phyloP scores from a whole-genome alignment of 2,888 invertebrate genomes.

The Acrobasis repandana region DNA sequence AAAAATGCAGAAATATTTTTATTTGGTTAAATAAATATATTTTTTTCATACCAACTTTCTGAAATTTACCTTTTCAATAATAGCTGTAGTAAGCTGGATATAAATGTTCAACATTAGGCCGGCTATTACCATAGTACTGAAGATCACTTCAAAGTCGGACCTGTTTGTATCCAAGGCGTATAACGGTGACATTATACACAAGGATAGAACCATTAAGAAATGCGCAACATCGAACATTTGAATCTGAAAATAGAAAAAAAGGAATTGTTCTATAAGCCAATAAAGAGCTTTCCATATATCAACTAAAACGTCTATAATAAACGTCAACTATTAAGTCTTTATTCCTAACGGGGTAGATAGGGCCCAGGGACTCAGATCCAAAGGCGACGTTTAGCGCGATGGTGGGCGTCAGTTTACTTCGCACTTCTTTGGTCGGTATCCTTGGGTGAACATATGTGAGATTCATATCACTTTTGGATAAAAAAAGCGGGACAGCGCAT shows the following conservation, averaged over 20 bases:
- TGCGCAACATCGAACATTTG: constrained; percentile 68
- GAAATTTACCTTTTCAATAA: constrained; percentile 59
- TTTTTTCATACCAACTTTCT: background rate
- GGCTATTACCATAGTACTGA: constrained; percentile 59
- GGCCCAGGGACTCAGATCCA: too few species aligned
- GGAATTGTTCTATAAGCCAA: background rate
- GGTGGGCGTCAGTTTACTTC: too few species aligned
- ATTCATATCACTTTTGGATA: too few species aligned
- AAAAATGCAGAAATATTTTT: background rate
- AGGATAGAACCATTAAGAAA: constrained; percentile 63
- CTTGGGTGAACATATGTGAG: too few species aligned
- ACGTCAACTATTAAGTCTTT: background rate
- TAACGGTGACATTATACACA: constrained; percentile 69
- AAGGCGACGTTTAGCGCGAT: too few species aligned
- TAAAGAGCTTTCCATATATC: background rate
- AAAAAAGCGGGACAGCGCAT: too few species aligned
- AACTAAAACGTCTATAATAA: too few species aligned
- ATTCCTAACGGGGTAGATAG: too few species aligned
- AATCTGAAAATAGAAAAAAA: constrained; percentile 44
- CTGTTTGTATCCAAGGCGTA: constrained; percentile 55
- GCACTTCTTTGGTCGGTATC: too few species aligned
- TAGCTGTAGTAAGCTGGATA: constrained; percentile 75
- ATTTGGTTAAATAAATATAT: background rate
- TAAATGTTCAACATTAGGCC: constrained; percentile 71
- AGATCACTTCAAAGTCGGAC: constrained; percentile 51